These are phyloP conservation scores for Tribolium freemani DNA, from an alignment of 2,888 invertebrate species.

Conservation along the genomic window DNA sequence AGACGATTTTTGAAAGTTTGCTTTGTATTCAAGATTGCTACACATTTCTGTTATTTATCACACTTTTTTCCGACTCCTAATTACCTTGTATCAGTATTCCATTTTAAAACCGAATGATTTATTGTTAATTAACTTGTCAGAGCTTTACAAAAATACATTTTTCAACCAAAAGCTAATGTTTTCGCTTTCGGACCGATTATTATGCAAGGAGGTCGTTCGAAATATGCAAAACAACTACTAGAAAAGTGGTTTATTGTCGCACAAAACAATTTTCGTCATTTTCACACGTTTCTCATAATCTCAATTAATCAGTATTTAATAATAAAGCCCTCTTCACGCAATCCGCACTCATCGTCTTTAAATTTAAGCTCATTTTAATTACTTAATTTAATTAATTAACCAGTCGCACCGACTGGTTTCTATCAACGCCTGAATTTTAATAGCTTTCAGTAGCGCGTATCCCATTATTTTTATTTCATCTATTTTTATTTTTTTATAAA, in stretches of 20 bases:
- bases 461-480: background rate
- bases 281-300: no score
- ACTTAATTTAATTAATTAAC: slow-evolving; percentile 33
- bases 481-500: no score
- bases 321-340: background rate
- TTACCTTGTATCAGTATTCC: background rate
- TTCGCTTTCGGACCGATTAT: background rate
- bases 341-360: background rate
- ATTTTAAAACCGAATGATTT: background rate
- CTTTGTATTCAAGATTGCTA: no score
- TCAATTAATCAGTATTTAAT: no score
- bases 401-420: slow-evolving; percentile 23
- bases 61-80: background rate
- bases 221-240: no score
- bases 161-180: background rate
- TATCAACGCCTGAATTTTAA: slow-evolving; percentile 15
- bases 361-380: slow-evolving; percentile 18
- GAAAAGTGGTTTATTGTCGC: no score
- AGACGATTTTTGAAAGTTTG: background rate
- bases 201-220: background rate
- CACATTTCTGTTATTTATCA: background rate
- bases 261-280: no score
- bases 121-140: background rate
- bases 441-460: slow-evolving; percentile 12
- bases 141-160: background rate